Evolutionary conservation across 2,797 vertebrate genomes (phyloP).

Genomic region (Pseudochirops corinnae): DNA sequence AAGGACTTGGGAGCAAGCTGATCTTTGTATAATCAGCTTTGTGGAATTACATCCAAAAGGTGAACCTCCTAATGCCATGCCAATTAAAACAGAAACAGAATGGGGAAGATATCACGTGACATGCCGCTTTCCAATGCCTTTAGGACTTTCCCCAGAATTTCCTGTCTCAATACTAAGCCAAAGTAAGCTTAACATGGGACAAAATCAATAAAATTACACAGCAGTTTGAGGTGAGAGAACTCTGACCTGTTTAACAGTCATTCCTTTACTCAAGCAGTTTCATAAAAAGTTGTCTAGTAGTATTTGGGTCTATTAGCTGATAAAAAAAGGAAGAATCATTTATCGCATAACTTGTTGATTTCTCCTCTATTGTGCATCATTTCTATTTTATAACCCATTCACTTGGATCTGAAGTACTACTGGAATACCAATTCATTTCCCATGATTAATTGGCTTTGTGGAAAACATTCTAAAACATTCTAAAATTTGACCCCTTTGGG

Average conservation of each 20-base stretch:
- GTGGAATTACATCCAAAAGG: not conserved
- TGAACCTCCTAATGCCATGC: not conserved
- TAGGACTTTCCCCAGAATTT: constrained; percentile 49
- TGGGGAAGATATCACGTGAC: constrained; percentile 15
- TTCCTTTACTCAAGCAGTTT: constrained; percentile 21
- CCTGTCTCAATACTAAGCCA: not conserved
- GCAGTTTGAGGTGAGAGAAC: constrained; percentile 18
- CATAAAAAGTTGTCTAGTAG: constrained; percentile 6
- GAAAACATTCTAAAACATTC: not conserved
- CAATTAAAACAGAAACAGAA: constrained; percentile 32
- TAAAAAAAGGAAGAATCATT: constrained; percentile 1
- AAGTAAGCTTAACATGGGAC: constrained; percentile 26
- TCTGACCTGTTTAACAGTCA: not conserved
- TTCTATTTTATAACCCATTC: constrained; percentile 8
- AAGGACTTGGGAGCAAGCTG: not conserved
- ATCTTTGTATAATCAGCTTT: not conserved
- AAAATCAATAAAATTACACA: constrained; percentile 24
- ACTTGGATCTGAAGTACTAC: not conserved
- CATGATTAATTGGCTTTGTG: not conserved
- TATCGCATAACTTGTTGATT: not conserved
- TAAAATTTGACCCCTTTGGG: too few species aligned
- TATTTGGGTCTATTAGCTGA: not conserved
- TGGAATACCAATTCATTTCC: constrained; percentile 20
- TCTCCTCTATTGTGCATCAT: not conserved
- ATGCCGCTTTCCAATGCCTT: not conserved